Conservation (phyloP, 2,888 invertebrate species). For the Dione juno region DNA sequence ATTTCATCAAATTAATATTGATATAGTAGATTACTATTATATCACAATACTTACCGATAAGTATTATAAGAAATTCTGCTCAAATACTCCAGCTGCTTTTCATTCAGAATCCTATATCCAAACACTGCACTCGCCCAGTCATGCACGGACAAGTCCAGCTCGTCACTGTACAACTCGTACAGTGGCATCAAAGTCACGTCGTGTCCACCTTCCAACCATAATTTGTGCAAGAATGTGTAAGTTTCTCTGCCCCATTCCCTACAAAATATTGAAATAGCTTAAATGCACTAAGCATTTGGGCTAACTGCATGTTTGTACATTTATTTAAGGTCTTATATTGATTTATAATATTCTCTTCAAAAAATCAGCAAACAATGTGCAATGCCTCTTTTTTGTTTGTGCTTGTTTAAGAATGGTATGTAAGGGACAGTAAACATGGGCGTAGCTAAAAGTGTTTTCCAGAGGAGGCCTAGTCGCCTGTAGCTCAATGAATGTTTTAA, state of each 20-base stretch:
- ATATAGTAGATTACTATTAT: not conserved
- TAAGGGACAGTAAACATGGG: too few relatives aligned
- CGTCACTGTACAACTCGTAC: slow-evolving; percentile 55
- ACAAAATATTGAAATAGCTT: slow-evolving; percentile 45
- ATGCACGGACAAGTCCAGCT: slow-evolving; percentile 45
- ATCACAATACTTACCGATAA: slow-evolving; percentile 59
- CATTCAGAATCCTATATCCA: slow-evolving; percentile 59
- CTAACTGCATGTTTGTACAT: too few relatives aligned
- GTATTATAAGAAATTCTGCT: slow-evolving; percentile 54
- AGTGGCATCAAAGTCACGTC: slow-evolving; percentile 62
- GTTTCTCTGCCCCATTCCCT: slow-evolving; percentile 87
- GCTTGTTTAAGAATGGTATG: too few relatives aligned
- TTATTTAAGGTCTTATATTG: too few relatives aligned
- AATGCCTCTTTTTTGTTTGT: too few relatives aligned
- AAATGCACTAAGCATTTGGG: too few relatives aligned
- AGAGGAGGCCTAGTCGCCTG: too few relatives aligned
- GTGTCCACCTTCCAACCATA: slow-evolving; percentile 83
- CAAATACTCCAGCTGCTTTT: slow-evolving; percentile 57
- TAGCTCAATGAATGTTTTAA: too few relatives aligned
- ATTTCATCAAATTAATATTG: too few relatives aligned
- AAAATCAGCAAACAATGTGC: too few relatives aligned
- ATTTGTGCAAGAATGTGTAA: slow-evolving; percentile 82
- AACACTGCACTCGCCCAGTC: slow-evolving; percentile 61
- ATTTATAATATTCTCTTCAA: too few relatives aligned
- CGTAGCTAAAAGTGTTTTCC: too few relatives aligned